Evolutionary conservation across 2,888 invertebrate species (phyloP).

Genomic region (Ornithoptera alexandrae): DNA sequence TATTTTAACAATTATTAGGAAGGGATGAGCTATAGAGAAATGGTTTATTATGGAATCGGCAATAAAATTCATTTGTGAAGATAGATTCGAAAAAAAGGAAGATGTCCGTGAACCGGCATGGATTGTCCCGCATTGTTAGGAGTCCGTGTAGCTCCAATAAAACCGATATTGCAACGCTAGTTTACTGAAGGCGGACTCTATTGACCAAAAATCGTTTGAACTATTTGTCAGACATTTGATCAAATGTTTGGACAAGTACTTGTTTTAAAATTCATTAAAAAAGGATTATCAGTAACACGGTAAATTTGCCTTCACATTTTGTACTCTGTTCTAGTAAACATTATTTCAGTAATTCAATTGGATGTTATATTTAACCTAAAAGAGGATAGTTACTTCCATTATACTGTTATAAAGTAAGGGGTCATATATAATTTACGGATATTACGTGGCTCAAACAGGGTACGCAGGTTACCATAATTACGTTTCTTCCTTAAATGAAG

Average conservation of each 20-base stretch:
- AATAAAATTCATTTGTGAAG: not conserved
- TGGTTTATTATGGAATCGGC: not conserved
- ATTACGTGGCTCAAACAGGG: conserved; percentile 13
- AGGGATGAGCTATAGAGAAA: too few species aligned
- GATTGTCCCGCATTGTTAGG: not conserved
- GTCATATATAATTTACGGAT: conserved; percentile 10
- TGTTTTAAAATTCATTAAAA: not conserved
- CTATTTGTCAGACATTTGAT: not conserved
- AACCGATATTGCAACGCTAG: conserved; percentile 1
- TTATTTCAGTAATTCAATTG: not conserved
- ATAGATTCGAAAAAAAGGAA: not conserved
- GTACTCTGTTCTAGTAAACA: not conserved
- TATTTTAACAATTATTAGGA: too few species aligned
- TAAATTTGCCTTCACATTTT: not conserved
- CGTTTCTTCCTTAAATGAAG: conserved; percentile 17
- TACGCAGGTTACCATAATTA: conserved; percentile 16
- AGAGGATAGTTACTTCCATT: not conserved
- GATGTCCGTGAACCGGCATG: not conserved
- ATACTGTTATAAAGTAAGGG: not conserved
- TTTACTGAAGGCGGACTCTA: not conserved
- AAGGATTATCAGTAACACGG: not conserved
- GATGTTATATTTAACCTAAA: not conserved
- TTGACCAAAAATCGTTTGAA: not conserved
- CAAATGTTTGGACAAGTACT: not conserved
- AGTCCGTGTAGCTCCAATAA: conserved; percentile 1